Base-by-base conservation (phyloP, 2,888 invertebrate species). In the Calameuta filiformis region DNA sequence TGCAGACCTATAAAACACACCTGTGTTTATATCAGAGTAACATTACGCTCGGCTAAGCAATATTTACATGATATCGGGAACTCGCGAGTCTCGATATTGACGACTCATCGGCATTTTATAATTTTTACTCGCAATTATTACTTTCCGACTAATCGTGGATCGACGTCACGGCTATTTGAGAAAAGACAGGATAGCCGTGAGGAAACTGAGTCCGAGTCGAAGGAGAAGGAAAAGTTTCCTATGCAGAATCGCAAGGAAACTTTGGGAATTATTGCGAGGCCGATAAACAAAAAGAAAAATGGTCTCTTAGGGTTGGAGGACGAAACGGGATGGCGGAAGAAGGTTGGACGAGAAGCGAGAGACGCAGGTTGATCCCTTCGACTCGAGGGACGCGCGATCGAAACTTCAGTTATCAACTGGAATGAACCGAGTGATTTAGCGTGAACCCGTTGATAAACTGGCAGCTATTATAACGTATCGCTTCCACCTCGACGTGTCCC, bases 381-480 rank as follows among this genome's bases (percentile, higher is more conserved):
- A 75, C 74, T 69, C 76, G 76, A 74, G 79, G 69, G 79, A 79
- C 79, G 69, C 74, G 73, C 79, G 79, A 79, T 79, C 79, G 15
- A 74, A 37, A 37, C 76, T 74, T 77, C 76, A 79, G 76, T 76
- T 77, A 79, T 76, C 76, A 77, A 77, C 74, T 79, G 76, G 76
- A 77, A 79, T 74, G 79, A 76, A 79, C 76, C 35, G 74, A 79
- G 79, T 79, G 79, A 79, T 79, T 79, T 77, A 79, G 76, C 37
- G 79, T 73, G 40, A 79, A 69, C 74, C 68, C 76, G 74, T 69
- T 77, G 79, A 77, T 79, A 74, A 76, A 79, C 73, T 79, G 76
- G 68, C 71, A 40, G 68, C 79, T 73, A 79, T 79, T 79, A 79
- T 69, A 77, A 23, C 56, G 75, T 79, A 76, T 79, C 33, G 73